Percentiles rank a stretch among this genome's conserved stretches.
Evolutionary conservation across 2,113 vertebrate species (phyloP).

Genomic region (Heteronetta atricapilla): DNA sequence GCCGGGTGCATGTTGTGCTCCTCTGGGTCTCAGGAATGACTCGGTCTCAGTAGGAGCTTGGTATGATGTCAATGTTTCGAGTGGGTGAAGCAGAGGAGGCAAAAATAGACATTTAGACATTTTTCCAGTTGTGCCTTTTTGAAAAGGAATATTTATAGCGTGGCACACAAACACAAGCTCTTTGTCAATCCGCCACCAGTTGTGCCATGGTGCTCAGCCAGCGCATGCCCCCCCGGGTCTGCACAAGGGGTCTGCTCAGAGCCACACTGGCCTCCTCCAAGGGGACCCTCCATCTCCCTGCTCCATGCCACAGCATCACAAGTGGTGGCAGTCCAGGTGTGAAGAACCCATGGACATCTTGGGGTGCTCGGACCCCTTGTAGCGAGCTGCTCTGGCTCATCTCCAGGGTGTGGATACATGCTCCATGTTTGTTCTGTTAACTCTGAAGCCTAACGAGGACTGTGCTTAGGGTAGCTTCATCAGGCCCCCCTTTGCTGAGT

Average conservation of each 20-base stretch:
- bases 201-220: not conserved
- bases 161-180: conserved; percentile 53
- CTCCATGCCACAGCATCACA: not conserved
- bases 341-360: rapidly evolving
- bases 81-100: conserved; percentile 81
- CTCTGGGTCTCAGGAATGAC: not conserved
- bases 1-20: not conserved
- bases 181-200: conserved; percentile 54
- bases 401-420: not conserved
- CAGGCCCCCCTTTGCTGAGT: rapidly evolving
- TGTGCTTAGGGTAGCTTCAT: rapidly evolving
- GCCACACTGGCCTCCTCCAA: not conserved
- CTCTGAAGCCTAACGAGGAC: not conserved
- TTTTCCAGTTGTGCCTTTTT: conserved; percentile 72
- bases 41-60: conserved; percentile 75
- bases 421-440: no score
- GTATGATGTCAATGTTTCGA: conserved; percentile 82
- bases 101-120: conserved; percentile 78
- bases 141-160: conserved; percentile 66
- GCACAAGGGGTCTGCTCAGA: rapidly evolving
- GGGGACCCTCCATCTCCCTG: not conserved
- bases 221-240: not conserved
- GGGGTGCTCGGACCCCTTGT: not conserved
- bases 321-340: rapidly evolving
- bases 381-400: not conserved